phyloP scores from a whole-genome alignment of 2,113 vertebrate genomes.

The Hystrix brachyura region DNA sequence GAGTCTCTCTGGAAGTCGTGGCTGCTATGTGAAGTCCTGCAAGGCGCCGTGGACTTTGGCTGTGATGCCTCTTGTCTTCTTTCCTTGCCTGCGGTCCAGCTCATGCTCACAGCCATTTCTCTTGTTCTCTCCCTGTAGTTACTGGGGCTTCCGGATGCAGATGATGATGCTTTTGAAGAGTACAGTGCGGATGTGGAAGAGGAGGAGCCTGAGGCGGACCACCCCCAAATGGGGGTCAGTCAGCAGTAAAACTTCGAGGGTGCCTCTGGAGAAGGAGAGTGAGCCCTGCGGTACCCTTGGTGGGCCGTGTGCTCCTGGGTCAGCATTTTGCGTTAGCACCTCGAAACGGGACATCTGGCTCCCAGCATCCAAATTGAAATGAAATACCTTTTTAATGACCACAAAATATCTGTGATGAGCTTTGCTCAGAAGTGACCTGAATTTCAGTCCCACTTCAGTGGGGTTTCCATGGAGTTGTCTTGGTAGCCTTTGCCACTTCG shows the following conservation, averaged over 20 bases:
- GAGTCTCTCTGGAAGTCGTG: not conserved
- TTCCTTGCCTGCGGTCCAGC: not conserved
- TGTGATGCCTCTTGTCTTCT: not conserved
- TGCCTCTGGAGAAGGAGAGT: slow-evolving; percentile 64
- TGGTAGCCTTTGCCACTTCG: slow-evolving; percentile 86
- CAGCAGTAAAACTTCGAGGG: slow-evolving; percentile 92
- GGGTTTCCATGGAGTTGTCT: slow-evolving; percentile 87
- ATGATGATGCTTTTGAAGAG: slow-evolving; percentile 97
- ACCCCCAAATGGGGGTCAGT: slow-evolving; percentile 99
- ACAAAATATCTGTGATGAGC: slow-evolving; percentile 84
- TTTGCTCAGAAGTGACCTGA: slow-evolving; percentile 88
- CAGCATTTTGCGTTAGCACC: slow-evolving; percentile 82
- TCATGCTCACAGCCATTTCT: slow-evolving; percentile 50
- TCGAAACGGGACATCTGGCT: slow-evolving; percentile 84
- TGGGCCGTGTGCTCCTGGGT: slow-evolving; percentile 82
- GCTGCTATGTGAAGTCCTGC: not conserved
- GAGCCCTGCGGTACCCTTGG: slow-evolving; percentile 80
- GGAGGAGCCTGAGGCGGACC: slow-evolving; percentile 96
- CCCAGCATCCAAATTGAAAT: slow-evolving; percentile 82
- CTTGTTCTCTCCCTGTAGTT: slow-evolving; percentile 89
- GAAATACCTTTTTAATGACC: slow-evolving; percentile 67
- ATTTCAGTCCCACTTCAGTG: slow-evolving; percentile 85
- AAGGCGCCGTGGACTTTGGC: not conserved
- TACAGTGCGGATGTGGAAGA: slow-evolving; percentile 99
- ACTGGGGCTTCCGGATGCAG: slow-evolving; percentile 97